Evolutionary conservation across 2,888 invertebrate species (phyloP).

Genomic region (Xanthorhoe designata): DNA sequence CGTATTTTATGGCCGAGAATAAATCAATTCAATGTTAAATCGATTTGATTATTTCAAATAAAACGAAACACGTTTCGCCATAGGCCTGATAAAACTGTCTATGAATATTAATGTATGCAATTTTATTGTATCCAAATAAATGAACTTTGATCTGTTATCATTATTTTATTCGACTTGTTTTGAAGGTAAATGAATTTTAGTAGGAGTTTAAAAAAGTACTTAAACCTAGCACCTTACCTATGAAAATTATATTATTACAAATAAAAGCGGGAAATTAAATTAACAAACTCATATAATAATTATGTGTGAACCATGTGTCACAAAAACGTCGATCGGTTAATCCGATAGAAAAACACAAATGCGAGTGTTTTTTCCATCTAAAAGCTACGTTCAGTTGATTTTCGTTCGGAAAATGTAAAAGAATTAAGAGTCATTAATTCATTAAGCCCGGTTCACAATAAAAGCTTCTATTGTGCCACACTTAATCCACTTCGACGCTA

Average conservation of each 20-base stretch:
- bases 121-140: background rate
- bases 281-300: background rate
- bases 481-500: slow-evolving; percentile 47
- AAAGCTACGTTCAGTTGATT: slow-evolving; percentile 36
- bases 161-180: background rate
- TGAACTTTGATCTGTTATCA: too few species aligned
- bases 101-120: background rate
- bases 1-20: slow-evolving; percentile 29
- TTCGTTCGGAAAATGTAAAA: slow-evolving; percentile 38
- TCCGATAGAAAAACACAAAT: slow-evolving; percentile 28
- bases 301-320: background rate
- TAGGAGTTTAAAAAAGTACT: background rate
- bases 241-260: background rate
- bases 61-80: background rate
- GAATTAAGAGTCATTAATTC: slow-evolving; percentile 56
- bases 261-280: background rate
- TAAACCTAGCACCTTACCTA: too few species aligned
- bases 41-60: slow-evolving; percentile 11
- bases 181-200: background rate
- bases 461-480: slow-evolving; percentile 49
- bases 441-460: slow-evolving; percentile 52
- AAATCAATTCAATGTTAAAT: slow-evolving; percentile 28
- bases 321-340: slow-evolving; percentile 24
- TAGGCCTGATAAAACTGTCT: background rate
- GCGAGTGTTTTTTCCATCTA: slow-evolving; percentile 33